These are phyloP conservation scores for Tigriopus californicus DNA, from an alignment of 2,888 invertebrate species.

Conservation along the genomic window DNA sequence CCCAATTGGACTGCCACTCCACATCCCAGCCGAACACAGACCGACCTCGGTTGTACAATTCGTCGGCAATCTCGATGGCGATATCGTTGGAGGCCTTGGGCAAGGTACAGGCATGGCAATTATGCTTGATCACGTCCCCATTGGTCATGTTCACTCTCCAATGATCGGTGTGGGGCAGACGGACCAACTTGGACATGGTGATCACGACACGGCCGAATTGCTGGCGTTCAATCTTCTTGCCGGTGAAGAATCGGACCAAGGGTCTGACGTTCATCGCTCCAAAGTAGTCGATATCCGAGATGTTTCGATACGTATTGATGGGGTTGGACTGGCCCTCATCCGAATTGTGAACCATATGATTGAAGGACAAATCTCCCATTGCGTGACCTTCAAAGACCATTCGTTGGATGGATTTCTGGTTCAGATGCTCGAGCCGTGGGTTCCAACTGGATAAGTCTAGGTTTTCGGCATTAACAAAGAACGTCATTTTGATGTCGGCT, in stretches of 20 bases:
- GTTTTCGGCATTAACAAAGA: not conserved
- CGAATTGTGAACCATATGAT: slow-evolving; percentile 2
- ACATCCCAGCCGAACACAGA: not conserved
- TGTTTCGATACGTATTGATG: not conserved
- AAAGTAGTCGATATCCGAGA: not conserved
- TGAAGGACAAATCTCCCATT: not conserved
- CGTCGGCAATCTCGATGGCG: not conserved
- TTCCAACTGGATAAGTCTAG: not conserved
- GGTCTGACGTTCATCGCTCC: too few species aligned
- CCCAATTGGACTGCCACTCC: not conserved
- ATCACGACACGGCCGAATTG: not conserved
- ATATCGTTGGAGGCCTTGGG: not conserved
- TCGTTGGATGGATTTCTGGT: not conserved
- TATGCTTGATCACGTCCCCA: not conserved
- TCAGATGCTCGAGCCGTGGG: not conserved
- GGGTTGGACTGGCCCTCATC: too few species aligned
- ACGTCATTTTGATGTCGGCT: too few species aligned
- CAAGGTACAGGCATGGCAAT: slow-evolving; percentile 1
- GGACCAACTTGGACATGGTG: slow-evolving; percentile 1
- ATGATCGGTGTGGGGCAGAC: slow-evolving; percentile 3
- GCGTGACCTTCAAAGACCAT: not conserved
- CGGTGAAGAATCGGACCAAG: too few species aligned
- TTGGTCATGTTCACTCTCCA: not conserved
- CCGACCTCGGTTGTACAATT: too few species aligned
- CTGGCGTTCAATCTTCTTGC: too few species aligned